Conservation (phyloP, 2,113 vertebrate species). For the Hylia prasina region DNA sequence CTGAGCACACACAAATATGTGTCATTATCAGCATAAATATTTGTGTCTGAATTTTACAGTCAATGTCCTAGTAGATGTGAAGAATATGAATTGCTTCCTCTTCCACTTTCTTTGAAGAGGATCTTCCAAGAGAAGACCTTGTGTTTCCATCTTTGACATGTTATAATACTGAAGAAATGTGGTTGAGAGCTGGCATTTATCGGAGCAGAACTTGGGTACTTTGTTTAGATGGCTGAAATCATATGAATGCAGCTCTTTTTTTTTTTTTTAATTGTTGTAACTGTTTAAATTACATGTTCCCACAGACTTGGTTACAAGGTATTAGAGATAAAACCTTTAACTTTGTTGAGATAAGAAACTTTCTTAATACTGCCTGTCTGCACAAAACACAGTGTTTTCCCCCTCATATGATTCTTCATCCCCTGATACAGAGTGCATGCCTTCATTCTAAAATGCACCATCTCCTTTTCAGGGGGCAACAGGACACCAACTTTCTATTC, state of each 20-base stretch:
- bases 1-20: rapidly evolving
- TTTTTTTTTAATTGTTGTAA: neutral
- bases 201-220: neutral
- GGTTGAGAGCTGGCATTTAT: neutral
- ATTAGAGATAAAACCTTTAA: neutral
- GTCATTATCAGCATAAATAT: neutral
- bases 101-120: neutral
- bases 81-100: neutral
- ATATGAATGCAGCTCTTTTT: neutral
- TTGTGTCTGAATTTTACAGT: neutral
- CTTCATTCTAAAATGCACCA: neutral
- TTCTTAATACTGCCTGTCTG: neutral
- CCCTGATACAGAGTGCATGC: rapidly evolving
- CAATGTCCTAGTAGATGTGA: neutral
- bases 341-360: neutral
- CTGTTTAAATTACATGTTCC: neutral
- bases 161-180: neutral
- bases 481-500: neutral
- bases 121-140: neutral
- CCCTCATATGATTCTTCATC: neutral
- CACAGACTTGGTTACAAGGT: neutral
- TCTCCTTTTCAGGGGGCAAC: neutral
- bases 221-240: neutral
- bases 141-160: neutral
- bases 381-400: neutral